Evolutionary conservation across 2,113 vertebrate species (phyloP).

Genomic region (Nannobrachium achirus): DNA sequence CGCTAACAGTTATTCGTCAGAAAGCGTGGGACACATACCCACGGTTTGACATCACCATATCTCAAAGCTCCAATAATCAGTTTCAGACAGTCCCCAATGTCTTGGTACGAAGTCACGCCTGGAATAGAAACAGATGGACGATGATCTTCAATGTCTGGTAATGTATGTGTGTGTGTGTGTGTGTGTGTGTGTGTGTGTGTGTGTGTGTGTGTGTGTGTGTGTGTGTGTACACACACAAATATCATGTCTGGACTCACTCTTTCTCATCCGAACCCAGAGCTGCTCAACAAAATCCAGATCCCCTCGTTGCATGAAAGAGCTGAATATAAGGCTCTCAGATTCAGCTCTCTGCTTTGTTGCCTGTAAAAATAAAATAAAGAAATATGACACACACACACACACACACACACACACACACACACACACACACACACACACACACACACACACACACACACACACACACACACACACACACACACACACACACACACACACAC

Average conservation of each 20-base stretch:
- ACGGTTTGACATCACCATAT: constrained; percentile 87
- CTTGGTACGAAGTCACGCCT: constrained; percentile 91
- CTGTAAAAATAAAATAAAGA: constrained; percentile 69
- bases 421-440: background rate
- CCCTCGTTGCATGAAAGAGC: constrained; percentile 80
- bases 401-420: too few species aligned
- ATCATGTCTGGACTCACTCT: constrained; percentile 77
- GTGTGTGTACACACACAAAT: background rate
- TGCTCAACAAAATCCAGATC: constrained; percentile 95
- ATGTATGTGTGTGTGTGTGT: too few species aligned
- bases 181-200: too few species aligned
- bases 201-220: too few species aligned
- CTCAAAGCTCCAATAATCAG: constrained; percentile 86
- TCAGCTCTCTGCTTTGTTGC: constrained; percentile 76
- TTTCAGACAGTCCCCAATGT: constrained; percentile 86
- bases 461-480: background rate
- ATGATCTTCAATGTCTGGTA: constrained; percentile 8
- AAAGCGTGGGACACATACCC: constrained; percentile 79
- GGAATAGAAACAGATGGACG: constrained; percentile 2
- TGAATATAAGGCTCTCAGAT: constrained; percentile 79
- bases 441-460: too few species aligned
- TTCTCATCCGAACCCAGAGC: constrained; percentile 91
- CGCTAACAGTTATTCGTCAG: too few species aligned
- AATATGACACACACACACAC: background rate
- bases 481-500: too few species aligned